Conservation (phyloP, 2,888 invertebrate genomes). For the Caenorhabditis drosophilae region DNA sequence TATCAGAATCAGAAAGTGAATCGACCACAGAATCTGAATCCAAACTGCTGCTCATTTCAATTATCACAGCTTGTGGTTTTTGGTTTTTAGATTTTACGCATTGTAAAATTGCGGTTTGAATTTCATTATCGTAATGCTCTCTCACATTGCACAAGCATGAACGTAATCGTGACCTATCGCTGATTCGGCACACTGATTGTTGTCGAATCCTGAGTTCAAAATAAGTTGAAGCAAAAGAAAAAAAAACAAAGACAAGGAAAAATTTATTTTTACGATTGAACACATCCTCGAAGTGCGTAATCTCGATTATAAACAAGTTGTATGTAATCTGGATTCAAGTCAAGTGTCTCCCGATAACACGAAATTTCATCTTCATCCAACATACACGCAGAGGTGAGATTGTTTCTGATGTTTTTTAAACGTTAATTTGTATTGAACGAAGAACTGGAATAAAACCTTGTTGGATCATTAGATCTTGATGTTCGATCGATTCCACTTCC, state of each 20-base stretch:
- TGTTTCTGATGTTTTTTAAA: constrained; percentile 47
- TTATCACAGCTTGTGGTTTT: constrained; percentile 27
- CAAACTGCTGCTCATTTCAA: constrained; percentile 39
- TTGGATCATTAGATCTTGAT: constrained; percentile 43
- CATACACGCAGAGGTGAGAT: constrained; percentile 54
- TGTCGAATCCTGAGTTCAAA: constrained; percentile 47
- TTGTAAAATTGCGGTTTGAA: constrained; percentile 50
- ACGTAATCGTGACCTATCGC: constrained; percentile 50
- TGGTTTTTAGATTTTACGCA: constrained; percentile 42
- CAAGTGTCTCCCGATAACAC: constrained; percentile 55
- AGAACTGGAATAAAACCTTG: constrained; percentile 32
- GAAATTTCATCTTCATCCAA: constrained; percentile 56
- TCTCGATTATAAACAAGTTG: constrained; percentile 56
- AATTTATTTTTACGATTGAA: constrained; percentile 59
- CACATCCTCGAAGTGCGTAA: constrained; percentile 53
- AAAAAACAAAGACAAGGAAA: too few relatives aligned
- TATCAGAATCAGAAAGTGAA: too few relatives aligned
- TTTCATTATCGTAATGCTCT: constrained; percentile 52
- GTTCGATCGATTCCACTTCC: constrained; percentile 61
- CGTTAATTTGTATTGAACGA: background rate
- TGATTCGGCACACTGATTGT: constrained; percentile 53
- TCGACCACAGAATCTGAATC: too few relatives aligned
- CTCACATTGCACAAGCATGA: constrained; percentile 59
- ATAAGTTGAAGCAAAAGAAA: too few relatives aligned
- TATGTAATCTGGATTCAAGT: constrained; percentile 53